A percentile compares a stretch with the other conserved stretches of the same genome.
Conservation (phyloP, 2,113 vertebrate genomes). For the Sebastes schlegelii region DNA sequence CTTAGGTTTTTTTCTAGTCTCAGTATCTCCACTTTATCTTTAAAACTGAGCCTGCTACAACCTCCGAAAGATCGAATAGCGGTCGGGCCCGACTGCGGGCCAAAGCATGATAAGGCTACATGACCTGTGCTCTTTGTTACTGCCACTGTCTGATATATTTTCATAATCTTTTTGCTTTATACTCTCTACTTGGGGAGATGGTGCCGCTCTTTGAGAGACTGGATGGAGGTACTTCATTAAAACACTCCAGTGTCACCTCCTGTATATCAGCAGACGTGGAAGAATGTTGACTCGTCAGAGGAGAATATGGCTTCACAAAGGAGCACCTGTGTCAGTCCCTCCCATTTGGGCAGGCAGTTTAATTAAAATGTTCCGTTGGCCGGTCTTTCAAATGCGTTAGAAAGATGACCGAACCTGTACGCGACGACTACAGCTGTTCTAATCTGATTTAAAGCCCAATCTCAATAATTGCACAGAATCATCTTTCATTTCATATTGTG, state of each 20-base stretch:
- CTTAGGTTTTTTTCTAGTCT: no score
- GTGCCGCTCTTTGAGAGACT: not conserved
- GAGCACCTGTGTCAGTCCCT: slow-evolving; percentile 17
- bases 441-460: slow-evolving; percentile 56
- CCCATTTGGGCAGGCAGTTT: slow-evolving; percentile 35
- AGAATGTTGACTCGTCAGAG: slow-evolving; percentile 10
- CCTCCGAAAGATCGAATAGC: no score
- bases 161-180: not conserved
- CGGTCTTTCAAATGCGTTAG: slow-evolving; percentile 28
- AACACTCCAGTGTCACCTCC: not conserved
- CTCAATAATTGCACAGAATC: slow-evolving; percentile 48
- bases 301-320: slow-evolving; percentile 8
- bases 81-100: no score
- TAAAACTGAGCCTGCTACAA: no score
- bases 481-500: slow-evolving; percentile 17
- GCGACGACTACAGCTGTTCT: slow-evolving; percentile 24
- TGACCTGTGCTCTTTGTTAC: not conserved
- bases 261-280: not conserved
- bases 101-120: not conserved
- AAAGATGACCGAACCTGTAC: slow-evolving; percentile 48
- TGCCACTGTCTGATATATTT: not conserved
- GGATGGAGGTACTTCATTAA: not conserved
- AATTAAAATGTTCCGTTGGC: slow-evolving; percentile 50
- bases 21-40: no score
- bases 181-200: not conserved